Evolutionary conservation across 2,888 invertebrate species (phyloP), one percentile per base, ranked within the genome.

Genomic region (Eristalis arbustorum): DNA sequence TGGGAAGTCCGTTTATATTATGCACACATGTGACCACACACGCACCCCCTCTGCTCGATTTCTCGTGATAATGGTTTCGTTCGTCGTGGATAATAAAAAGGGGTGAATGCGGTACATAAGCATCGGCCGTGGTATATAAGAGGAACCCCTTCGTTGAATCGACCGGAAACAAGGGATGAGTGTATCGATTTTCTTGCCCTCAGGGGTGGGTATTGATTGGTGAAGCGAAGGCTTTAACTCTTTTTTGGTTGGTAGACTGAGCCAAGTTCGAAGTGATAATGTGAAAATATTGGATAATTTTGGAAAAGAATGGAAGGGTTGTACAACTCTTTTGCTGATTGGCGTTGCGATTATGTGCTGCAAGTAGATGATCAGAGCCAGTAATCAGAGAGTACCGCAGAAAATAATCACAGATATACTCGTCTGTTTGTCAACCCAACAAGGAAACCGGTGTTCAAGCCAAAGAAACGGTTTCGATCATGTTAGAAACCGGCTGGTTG

Each of bases 21-120:
- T 80, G 75, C 84, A 80, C 73, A 71, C 69, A 84, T 84, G 84
- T 79, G 75, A 80, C 73, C 69, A 71, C 68, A 77, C 61, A 56
- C 64, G 68, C 37, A 67, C 67, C 57, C 42, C 64, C 23, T n/a
- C 31, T 69, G 69, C 59, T 8, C 42, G 42, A 66, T 66, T 25
- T 18, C 25, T 73, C 68, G 8, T 57, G 72, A 78, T 73, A 64
- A 37, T 40, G 23, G 42, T 63, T 72, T 77, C 31, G 40, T 72
- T 13, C 77, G 57, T 59, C 67, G 74, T 69, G 83, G 73, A 57
- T 78, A 69, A 75, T 79, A 74, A 79, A 82, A 84, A 84, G 84
- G 84, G 84, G 84, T 84, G 79, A 79, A 75, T 49, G 18, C 62
- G 64, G 40, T 59, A 67, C 18, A 74, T 74, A 74, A 56, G 74